Conservation (phyloP, 2,888 invertebrate species). For the Lamellibrachia columna region DNA sequence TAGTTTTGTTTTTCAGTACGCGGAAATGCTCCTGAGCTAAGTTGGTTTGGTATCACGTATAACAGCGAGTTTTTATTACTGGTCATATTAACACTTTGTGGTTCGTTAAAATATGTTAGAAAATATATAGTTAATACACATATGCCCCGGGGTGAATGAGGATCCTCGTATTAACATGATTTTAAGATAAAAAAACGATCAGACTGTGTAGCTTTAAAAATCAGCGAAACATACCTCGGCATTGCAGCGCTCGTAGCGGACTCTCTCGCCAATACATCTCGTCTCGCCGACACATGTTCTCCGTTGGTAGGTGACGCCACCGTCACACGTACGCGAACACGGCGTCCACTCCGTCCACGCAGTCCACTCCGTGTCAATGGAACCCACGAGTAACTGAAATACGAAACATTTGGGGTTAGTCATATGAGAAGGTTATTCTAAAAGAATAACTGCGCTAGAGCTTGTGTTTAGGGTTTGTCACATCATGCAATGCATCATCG, state of each 20-base stretch:
- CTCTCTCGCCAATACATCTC: constrained; percentile 71
- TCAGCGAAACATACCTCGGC: constrained; percentile 76
- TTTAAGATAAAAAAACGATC: too few species aligned
- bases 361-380: constrained; percentile 22
- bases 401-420: neutral
- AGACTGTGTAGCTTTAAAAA: too few species aligned
- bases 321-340: constrained; percentile 91
- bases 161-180: neutral
- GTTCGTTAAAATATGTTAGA: too few species aligned
- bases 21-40: neutral
- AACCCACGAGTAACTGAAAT: neutral
- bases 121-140: neutral
- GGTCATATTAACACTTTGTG: too few species aligned
- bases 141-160: neutral
- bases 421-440: neutral
- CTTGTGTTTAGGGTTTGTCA: too few species aligned
- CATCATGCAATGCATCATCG: too few species aligned
- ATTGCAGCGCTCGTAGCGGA: constrained; percentile 89
- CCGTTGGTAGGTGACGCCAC: constrained; percentile 87
- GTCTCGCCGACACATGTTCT: constrained; percentile 76
- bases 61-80: neutral
- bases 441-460: neutral
- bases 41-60: neutral
- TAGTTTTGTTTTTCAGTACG: neutral
- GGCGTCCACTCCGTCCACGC: constrained; percentile 75